Evolutionary conservation across 2,113 vertebrate genomes (phyloP).

Genomic region (Dendrocopos noguchii): DNA sequence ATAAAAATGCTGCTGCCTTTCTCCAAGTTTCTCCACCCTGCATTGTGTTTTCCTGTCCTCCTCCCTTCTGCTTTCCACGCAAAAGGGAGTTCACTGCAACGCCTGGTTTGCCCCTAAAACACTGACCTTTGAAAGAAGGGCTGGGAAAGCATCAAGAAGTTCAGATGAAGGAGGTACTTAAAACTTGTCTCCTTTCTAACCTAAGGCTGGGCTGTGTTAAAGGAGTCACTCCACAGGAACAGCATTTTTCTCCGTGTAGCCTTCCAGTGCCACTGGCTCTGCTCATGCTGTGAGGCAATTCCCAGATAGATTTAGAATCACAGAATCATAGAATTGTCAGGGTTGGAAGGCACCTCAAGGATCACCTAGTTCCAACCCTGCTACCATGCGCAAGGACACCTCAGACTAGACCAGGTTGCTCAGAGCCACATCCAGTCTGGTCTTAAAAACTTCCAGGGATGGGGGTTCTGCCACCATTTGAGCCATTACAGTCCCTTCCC

Average conservation of each 20-base stretch:
- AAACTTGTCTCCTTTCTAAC: background rate
- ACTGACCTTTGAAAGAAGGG: background rate
- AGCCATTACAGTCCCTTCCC: rapidly evolving
- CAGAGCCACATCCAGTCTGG: too few relatives aligned
- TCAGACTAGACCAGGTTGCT: too few relatives aligned
- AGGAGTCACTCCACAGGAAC: background rate
- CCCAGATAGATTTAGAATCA: background rate
- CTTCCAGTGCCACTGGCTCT: background rate
- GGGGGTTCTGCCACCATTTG: background rate
- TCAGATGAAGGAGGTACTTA: background rate
- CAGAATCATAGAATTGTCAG: too few relatives aligned
- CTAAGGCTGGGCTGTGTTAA: background rate
- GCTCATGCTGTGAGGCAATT: background rate
- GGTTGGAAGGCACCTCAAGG: too few relatives aligned
- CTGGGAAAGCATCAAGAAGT: background rate
- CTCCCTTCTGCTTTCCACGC: background rate
- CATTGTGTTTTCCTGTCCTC: constrained; percentile 20
- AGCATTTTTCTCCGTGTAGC: background rate
- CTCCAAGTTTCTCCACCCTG: constrained; percentile 16
- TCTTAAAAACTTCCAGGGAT: too few relatives aligned
- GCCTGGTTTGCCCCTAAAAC: background rate
- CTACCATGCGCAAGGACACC: too few relatives aligned
- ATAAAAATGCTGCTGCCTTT: background rate
- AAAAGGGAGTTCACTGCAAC: background rate
- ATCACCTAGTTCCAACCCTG: too few relatives aligned